Evolutionary conservation across 2,888 invertebrate genomes (phyloP).

Genomic region (Geotrupes spiniger): DNA sequence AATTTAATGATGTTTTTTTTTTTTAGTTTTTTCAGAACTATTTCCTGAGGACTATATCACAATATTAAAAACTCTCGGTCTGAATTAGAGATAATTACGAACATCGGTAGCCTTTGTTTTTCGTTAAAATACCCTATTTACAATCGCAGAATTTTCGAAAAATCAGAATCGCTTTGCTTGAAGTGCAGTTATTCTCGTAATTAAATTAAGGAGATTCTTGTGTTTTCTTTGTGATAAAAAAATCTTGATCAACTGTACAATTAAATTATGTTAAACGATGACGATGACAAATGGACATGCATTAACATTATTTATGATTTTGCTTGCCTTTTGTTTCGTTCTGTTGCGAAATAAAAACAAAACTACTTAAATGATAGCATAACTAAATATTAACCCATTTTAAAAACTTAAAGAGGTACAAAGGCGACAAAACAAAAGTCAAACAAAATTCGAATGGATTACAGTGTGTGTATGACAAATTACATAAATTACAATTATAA

Average conservation of each 20-base stretch:
- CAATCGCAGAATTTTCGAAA: slow-evolving; percentile 12
- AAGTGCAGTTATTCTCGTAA: slow-evolving; percentile 14
- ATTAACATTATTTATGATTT: slow-evolving; percentile 25
- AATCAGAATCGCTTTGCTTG: too few species aligned
- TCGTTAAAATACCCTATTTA: slow-evolving; percentile 21
- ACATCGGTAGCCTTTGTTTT: slow-evolving; percentile 19
- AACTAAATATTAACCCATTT: slow-evolving; percentile 3
- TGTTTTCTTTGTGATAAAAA: slow-evolving; percentile 23
- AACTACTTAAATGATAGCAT: background rate
- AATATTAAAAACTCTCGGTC: slow-evolving; percentile 35
- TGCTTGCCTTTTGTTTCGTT: slow-evolving; percentile 38
- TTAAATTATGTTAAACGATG: slow-evolving; percentile 16
- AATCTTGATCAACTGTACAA: slow-evolving; percentile 35
- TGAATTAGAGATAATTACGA: slow-evolving; percentile 20
- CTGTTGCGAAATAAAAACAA: slow-evolving; percentile 9
- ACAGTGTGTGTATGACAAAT: slow-evolving; percentile 15
- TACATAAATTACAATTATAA: slow-evolving; percentile 49
- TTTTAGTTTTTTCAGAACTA: slow-evolving; percentile 33
- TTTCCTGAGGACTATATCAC: slow-evolving; percentile 53
- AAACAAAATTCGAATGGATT: slow-evolving; percentile 30
- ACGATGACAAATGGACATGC: slow-evolving; percentile 39
- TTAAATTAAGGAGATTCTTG: slow-evolving; percentile 41
- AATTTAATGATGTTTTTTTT: slow-evolving; percentile 41
- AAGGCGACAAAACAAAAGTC: slow-evolving; percentile 36
- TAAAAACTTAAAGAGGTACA: slow-evolving; percentile 2